Conservation (phyloP, 1,140 invertebrate genomes). For the Spodoptera frugiperda region DNA sequence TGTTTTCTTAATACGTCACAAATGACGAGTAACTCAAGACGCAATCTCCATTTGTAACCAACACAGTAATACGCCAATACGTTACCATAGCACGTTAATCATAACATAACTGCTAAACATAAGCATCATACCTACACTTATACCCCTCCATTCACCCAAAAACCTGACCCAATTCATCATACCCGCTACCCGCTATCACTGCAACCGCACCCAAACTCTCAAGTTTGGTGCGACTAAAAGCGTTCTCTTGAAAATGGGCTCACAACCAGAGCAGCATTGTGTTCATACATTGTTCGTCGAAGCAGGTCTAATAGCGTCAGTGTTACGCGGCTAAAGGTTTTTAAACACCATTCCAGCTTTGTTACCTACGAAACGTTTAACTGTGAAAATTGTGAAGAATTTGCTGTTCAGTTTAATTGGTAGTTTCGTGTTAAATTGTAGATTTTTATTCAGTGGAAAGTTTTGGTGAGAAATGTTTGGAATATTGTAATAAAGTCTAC, state of each 20-base stretch:
- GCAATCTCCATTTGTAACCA: too few relatives aligned
- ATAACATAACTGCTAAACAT: too few relatives aligned
- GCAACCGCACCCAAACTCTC: constrained; percentile 7
- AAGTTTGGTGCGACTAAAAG: constrained; percentile 60
- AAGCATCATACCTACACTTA: too few relatives aligned
- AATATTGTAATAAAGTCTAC: too few relatives aligned
- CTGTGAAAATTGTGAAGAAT: neutral
- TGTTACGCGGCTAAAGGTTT: constrained; percentile 13
- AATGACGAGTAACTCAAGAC: too few relatives aligned
- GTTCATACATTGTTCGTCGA: constrained; percentile 22
- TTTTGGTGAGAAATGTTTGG: too few relatives aligned
- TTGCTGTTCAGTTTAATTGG: constrained; percentile 3
- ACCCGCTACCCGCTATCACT: constrained; percentile 9
- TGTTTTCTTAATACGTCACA: too few relatives aligned
- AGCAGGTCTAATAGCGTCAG: constrained; percentile 48
- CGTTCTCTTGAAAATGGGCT: constrained; percentile 61
- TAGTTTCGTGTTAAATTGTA: neutral
- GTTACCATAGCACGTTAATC: too few relatives aligned
- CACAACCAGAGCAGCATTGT: constrained; percentile 28
- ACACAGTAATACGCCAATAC: too few relatives aligned
- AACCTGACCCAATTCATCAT: neutral
- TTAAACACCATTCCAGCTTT: constrained; percentile 1
- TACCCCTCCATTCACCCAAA: too few relatives aligned
- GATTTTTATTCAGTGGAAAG: neutral
- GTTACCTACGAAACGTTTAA: neutral